Percentiles rank a stretch among this genome's conserved stretches.
phyloP scores from a whole-genome alignment of 2,113 vertebrate genomes.

The Syngnathoides biaculeatus region DNA sequence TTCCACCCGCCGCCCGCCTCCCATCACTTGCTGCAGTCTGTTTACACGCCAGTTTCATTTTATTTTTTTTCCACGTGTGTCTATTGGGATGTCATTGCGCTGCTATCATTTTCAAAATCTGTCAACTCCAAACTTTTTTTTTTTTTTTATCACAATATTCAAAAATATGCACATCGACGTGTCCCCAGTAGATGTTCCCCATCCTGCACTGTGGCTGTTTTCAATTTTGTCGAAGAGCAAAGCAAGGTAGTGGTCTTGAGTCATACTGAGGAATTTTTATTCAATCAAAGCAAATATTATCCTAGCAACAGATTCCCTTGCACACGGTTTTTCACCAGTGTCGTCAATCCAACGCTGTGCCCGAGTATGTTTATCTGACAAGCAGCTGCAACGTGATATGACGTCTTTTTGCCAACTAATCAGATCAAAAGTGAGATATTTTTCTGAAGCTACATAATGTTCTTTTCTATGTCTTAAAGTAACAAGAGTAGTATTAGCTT shows the following conservation, averaged over 20 bases:
- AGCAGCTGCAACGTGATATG: background rate
- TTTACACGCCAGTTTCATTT: conserved; percentile 40
- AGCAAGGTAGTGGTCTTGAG: conserved; percentile 43
- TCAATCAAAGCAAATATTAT: conserved; percentile 56
- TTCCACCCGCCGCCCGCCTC: conserved; percentile 56
- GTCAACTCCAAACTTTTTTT: conserved; percentile 38
- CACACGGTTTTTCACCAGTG: conserved; percentile 9
- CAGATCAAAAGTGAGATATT: background rate
- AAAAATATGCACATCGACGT: conserved; percentile 19
- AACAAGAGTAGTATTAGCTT: too few relatives aligned
- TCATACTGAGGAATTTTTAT: conserved; percentile 54
- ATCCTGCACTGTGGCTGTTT: conserved; percentile 54
- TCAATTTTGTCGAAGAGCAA: conserved; percentile 53
- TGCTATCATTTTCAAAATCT: conserved; percentile 48
- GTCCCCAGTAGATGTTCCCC: conserved; percentile 49
- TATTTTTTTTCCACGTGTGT: conserved; percentile 32
- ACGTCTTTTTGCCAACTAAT: background rate
- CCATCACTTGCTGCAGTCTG: conserved; percentile 49
- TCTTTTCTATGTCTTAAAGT: too few relatives aligned
- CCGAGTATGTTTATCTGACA: background rate
- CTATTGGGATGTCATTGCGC: conserved; percentile 43
- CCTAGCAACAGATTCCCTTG: conserved; percentile 52
- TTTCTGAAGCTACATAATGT: too few relatives aligned
- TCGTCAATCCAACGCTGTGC: conserved; percentile 9
- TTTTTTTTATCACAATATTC: conserved; percentile 28